These are phyloP conservation scores for Drosophila eugracilis DNA, from an alignment of 1,140 invertebrate genomes.

Conservation along the genomic window DNA sequence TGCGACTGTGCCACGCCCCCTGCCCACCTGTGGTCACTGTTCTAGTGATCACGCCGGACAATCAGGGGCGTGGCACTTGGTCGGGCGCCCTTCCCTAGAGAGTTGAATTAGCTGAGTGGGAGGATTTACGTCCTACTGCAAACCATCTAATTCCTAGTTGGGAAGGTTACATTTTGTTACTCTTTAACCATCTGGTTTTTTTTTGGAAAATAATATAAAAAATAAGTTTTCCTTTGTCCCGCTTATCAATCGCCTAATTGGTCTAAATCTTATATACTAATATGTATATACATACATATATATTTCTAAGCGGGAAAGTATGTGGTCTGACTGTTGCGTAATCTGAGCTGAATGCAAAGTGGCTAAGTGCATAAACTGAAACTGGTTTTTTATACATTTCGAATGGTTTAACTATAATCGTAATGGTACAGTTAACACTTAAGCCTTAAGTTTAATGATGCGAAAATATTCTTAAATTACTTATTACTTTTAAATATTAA, in stretches of 20 bases:
- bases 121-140: not conserved
- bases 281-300: not conserved
- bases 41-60: constrained; percentile 71
- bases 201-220: no score
- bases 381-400: constrained; percentile 32
- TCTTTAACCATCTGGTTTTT: constrained; percentile 4
- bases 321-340: constrained; percentile 46
- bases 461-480: not conserved
- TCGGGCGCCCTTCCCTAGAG: constrained; percentile 76
- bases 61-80: constrained; percentile 57
- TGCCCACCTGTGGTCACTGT: constrained; percentile 72
- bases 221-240: not conserved
- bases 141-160: constrained; percentile 75
- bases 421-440: not conserved
- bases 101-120: constrained; percentile 69
- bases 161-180: constrained; percentile 67
- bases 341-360: constrained; percentile 50
- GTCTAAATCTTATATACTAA: constrained; percentile 37
- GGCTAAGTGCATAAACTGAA: constrained; percentile 43
- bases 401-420: not conserved
- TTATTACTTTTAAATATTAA: no score
- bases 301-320: not conserved
- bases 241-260: constrained; percentile 37
- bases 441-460: not conserved
- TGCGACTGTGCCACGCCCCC: constrained; percentile 62